These are phyloP conservation scores for Orchesellides sinensis DNA, from an alignment of 2,888 invertebrate genomes.

Conservation along the genomic window DNA sequence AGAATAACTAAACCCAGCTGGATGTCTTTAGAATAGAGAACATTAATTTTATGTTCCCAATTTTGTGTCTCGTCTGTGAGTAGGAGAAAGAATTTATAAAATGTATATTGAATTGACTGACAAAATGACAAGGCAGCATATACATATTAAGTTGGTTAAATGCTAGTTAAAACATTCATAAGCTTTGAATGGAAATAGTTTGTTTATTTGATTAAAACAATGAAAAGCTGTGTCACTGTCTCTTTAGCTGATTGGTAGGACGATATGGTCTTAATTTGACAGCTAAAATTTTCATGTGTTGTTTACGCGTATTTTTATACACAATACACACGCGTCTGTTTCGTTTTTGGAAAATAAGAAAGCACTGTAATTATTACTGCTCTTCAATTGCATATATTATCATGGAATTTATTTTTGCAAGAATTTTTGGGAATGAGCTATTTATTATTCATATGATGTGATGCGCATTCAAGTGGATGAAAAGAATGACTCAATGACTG, in stretches of 20 bases:
- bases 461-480: neutral
- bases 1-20: too few relatives aligned
- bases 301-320: neutral
- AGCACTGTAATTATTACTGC: neutral
- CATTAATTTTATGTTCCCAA: too few relatives aligned
- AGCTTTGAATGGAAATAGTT: constrained; percentile 21
- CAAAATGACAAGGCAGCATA: neutral
- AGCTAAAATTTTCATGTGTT: neutral
- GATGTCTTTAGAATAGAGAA: too few relatives aligned
- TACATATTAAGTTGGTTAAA: neutral
- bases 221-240: neutral
- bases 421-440: neutral
- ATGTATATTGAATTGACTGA: neutral
- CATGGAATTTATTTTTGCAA: neutral
- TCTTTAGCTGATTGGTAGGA: neutral
- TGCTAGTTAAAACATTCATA: too few relatives aligned
- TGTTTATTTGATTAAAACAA: constrained; percentile 6
- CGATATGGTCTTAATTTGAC: neutral
- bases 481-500: neutral
- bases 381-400: neutral
- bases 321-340: too few relatives aligned
- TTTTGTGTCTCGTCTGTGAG: too few relatives aligned
- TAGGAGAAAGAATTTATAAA: neutral
- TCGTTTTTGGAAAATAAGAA: neutral
- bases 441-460: constrained; percentile 13